Evolutionary conservation across 1,140 invertebrate species (phyloP).

Genomic region (Goniozus legneri): DNA sequence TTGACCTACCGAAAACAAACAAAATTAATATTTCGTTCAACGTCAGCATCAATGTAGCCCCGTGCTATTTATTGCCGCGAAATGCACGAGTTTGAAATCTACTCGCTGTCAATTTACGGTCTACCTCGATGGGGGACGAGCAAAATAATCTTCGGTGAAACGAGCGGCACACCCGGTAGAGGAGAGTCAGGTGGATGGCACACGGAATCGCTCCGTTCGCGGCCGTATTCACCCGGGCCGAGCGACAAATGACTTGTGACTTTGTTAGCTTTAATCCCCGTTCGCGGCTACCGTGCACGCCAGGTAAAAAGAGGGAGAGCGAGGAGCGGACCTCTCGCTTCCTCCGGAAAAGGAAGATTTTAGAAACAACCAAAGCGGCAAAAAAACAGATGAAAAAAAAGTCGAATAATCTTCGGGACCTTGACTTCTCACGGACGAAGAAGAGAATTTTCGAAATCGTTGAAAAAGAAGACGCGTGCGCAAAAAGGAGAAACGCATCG

Average conservation of each 20-base stretch:
- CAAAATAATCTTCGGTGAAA: too few species aligned
- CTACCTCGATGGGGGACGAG: too few species aligned
- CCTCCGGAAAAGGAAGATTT: neutral
- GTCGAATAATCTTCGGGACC: too few species aligned
- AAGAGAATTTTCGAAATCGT: too few species aligned
- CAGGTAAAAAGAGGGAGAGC: neutral
- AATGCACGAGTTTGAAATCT: too few species aligned
- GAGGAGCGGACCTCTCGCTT: neutral
- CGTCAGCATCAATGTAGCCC: too few species aligned
- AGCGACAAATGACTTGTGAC: slow-evolving; percentile 7
- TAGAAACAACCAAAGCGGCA: neutral
- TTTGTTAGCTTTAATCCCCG: slow-evolving; percentile 20
- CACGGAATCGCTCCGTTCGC: slow-evolving; percentile 18
- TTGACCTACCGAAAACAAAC: too few species aligned
- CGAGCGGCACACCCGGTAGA: slow-evolving; percentile 20
- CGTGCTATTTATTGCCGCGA: too few species aligned
- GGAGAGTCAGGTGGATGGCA: slow-evolving; percentile 15
- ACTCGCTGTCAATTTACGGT: too few species aligned
- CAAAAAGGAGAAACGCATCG: neutral
- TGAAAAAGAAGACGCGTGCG: too few species aligned
- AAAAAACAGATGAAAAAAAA: neutral
- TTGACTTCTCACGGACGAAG: too few species aligned
- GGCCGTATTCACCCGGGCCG: neutral
- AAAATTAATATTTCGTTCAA: too few species aligned
- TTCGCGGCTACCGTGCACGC: slow-evolving; percentile 13